These are phyloP conservation scores for Motacilla alba DNA, from an alignment of 2,113 vertebrate species.

Conservation along the genomic window DNA sequence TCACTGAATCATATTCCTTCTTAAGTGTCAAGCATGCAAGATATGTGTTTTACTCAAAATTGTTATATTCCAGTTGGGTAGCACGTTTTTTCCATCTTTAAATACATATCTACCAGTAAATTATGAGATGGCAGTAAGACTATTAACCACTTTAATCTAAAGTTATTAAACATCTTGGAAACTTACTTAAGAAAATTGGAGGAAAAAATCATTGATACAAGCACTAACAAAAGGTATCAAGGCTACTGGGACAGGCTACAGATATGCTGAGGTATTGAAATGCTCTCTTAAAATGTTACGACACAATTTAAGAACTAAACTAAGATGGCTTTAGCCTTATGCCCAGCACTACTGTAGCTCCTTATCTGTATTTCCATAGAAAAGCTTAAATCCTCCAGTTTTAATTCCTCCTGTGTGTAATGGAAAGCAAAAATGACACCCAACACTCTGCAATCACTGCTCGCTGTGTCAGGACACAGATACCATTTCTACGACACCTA, in stretches of 20 bases:
- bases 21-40: neutral
- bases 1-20: neutral
- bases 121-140: neutral
- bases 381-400: neutral
- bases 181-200: neutral
- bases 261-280: neutral
- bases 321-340: neutral
- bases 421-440: neutral
- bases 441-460: neutral
- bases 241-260: neutral
- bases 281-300: neutral
- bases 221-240: neutral
- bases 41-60: neutral
- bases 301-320: neutral
- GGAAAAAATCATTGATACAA: neutral
- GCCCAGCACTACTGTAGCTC: neutral
- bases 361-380: neutral
- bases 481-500: neutral
- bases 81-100: neutral
- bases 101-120: neutral
- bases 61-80: neutral
- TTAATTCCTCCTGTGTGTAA: neutral
- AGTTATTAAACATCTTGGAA: neutral
- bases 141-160: neutral
- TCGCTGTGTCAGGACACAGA: neutral